phyloP scores from a whole-genome alignment of 2,888 invertebrate genomes.

The Anoncus sp. region DNA sequence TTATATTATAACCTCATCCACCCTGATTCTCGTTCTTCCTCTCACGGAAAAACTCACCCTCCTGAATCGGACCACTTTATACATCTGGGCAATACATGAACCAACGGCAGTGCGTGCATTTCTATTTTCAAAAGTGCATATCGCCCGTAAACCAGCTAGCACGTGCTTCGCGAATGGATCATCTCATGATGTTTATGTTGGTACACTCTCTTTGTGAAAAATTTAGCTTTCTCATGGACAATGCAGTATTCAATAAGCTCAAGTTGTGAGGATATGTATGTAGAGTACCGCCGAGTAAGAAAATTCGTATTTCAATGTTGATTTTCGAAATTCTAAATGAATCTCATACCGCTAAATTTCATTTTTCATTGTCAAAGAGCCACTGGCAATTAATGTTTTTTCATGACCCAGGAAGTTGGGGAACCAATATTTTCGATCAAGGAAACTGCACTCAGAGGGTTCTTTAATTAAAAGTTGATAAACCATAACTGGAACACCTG shows the following conservation, averaged over 20 bases:
- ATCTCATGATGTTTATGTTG: not conserved
- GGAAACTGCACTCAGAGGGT: not conserved
- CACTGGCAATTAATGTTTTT: not conserved
- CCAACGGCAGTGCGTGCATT: conserved; percentile 3
- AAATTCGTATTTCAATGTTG: no score
- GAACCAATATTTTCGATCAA: not conserved
- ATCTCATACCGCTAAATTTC: no score
- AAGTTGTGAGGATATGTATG: no score
- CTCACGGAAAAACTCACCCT: conserved; percentile 1
- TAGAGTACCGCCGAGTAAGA: no score
- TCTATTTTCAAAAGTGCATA: conserved; percentile 27
- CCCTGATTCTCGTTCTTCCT: conserved; percentile 8
- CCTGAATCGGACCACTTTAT: not conserved
- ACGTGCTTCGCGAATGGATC: not conserved
- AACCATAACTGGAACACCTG: not conserved
- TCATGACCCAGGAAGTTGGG: not conserved
- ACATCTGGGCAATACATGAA: not conserved
- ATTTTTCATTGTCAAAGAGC: no score
- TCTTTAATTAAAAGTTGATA: conserved; percentile 1
- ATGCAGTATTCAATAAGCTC: not conserved
- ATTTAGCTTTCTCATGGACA: not conserved
- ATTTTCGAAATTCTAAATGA: no score
- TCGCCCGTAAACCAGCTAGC: not conserved
- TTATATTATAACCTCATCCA: conserved; percentile 23
- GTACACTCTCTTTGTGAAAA: not conserved